A percentile compares a stretch with the other conserved stretches of the same genome.
Evolutionary conservation across 2,113 vertebrate species (phyloP).

Genomic region (Lagopus leucura): DNA sequence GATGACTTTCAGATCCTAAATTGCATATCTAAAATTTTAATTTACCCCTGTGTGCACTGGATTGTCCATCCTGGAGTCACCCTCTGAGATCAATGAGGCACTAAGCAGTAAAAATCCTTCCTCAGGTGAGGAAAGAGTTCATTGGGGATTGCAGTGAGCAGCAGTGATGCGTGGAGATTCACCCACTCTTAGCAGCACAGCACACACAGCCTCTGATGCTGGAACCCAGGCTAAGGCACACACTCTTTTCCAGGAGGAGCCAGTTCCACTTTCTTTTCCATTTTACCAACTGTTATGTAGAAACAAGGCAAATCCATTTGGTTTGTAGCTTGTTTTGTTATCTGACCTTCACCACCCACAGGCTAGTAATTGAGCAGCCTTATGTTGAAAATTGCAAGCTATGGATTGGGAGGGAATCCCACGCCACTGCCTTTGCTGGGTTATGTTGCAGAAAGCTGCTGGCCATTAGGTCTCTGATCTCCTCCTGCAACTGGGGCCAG

Average conservation of each 20-base stretch:
- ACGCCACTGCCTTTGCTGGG: not conserved
- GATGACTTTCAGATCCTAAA: not conserved
- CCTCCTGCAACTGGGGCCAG: not conserved
- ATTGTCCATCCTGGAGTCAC: not conserved
- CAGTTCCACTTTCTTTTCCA: not conserved
- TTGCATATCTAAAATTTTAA: not conserved
- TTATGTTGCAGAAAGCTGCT: not conserved
- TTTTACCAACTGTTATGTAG: not conserved
- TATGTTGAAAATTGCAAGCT: not conserved
- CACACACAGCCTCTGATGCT: not conserved
- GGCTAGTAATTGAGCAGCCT: not conserved
- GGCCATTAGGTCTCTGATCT: not conserved
- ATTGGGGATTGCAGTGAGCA: not conserved
- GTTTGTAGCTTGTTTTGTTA: not conserved
- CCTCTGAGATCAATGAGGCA: not conserved
- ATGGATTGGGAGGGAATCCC: not conserved
- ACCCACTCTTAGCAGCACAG: fast-evolving
- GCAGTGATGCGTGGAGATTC: not conserved
- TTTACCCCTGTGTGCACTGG: not conserved
- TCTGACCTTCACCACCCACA: not conserved
- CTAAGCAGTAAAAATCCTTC: not conserved
- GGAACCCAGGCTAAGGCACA: not conserved
- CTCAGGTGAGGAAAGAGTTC: not conserved
- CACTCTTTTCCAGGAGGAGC: not conserved
- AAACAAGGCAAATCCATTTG: not conserved